Conservation (phyloP, 2,797 vertebrate species). For the Pseudochromis fuscus region DNA sequence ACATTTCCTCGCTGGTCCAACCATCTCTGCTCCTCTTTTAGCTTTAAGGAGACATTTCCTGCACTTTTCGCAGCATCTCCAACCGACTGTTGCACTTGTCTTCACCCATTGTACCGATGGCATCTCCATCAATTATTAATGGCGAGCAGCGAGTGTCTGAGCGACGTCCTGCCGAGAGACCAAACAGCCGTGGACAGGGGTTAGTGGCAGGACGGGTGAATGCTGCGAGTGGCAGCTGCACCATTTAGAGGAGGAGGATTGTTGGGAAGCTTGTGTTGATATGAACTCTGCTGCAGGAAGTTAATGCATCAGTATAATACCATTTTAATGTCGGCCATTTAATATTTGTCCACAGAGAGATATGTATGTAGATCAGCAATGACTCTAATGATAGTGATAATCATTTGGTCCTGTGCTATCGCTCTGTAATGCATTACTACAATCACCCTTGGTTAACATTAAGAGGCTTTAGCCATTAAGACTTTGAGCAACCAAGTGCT, state of each 20-base stretch:
- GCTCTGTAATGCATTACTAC: conserved; percentile 77
- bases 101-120: conserved; percentile 65
- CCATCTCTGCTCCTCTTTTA: conserved; percentile 53
- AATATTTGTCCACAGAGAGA: conserved; percentile 79
- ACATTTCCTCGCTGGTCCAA: conserved; percentile 70
- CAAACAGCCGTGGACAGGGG: conserved; percentile 62
- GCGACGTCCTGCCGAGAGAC: conserved; percentile 72
- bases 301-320: conserved; percentile 85
- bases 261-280: conserved; percentile 71
- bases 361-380: conserved; percentile 79
- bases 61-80: conserved; percentile 61
- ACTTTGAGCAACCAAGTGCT: conserved; percentile 83
- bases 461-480: conserved; percentile 87
- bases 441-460: conserved; percentile 85
- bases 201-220: conserved; percentile 57
- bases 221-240: conserved; percentile 57
- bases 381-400: conserved; percentile 84
- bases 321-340: conserved; percentile 85
- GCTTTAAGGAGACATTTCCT: conserved; percentile 61
- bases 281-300: conserved; percentile 73
- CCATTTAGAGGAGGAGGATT: conserved; percentile 74
- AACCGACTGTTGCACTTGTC: conserved; percentile 68
- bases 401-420: conserved; percentile 78
- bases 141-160: conserved; percentile 65
- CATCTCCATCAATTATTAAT: conserved; percentile 78